A percentile compares a stretch with the other conserved stretches of the same genome.
These are phyloP conservation scores for Spilosoma lubricipeda DNA, from an alignment of 2,888 invertebrate species.

Conservation along the genomic window DNA sequence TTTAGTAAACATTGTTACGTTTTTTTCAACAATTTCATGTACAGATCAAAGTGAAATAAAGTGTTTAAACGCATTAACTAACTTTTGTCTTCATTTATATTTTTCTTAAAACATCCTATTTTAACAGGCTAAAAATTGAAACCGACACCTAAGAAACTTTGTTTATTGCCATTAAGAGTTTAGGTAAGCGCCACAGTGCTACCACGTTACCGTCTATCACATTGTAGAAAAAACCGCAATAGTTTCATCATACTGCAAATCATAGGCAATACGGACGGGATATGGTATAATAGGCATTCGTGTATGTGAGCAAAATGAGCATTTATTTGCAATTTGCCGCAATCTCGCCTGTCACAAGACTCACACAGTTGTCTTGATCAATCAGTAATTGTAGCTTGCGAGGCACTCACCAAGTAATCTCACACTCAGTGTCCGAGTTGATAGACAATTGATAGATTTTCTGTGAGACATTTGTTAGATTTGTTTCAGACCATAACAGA, in stretches of 20 bases:
- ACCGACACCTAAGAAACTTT: constrained; percentile 56
- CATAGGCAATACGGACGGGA: constrained; percentile 46
- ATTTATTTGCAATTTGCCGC: constrained; percentile 58
- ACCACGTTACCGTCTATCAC: constrained; percentile 28
- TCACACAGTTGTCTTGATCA: constrained; percentile 24
- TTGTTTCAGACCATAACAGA: constrained; percentile 11
- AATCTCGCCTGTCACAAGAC: constrained; percentile 47
- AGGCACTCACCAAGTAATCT: constrained; percentile 39
- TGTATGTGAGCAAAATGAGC: constrained; percentile 34
- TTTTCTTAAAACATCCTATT: constrained; percentile 29
- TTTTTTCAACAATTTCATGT: background rate
- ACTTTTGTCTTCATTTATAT: constrained; percentile 12
- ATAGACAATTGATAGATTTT: constrained; percentile 22
- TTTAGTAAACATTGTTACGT: background rate
- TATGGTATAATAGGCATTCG: constrained; percentile 42
- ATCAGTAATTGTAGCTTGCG: constrained; percentile 40
- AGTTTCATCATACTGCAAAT: constrained; percentile 51
- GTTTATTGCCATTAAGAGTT: constrained; percentile 51
- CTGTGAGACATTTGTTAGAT: constrained; percentile 20
- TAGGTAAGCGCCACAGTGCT: constrained; percentile 22
- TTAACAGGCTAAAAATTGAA: constrained; percentile 42
- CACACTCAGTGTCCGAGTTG: constrained; percentile 26
- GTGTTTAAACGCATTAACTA: background rate
- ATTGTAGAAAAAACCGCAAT: constrained; percentile 52
- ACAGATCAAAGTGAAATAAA: background rate